These are phyloP conservation scores for Dissostichus mawsoni DNA, from an alignment of 2,113 vertebrate genomes.

Conservation along the genomic window DNA sequence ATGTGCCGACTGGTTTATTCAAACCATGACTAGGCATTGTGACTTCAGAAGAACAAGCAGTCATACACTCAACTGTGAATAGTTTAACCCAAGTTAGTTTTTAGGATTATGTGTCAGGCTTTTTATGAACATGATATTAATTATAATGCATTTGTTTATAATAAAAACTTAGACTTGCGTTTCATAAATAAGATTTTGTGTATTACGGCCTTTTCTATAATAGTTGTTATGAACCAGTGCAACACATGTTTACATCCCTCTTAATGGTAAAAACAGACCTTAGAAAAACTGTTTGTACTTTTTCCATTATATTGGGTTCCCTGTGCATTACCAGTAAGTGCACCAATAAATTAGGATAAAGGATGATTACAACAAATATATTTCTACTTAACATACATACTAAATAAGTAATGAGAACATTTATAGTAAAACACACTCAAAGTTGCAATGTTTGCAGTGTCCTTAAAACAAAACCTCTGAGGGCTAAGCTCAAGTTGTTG, in stretches of 20 bases:
- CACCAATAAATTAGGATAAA: slow-evolving; percentile 13
- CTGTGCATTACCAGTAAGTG: background rate
- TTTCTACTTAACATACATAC: background rate
- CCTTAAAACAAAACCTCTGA: background rate
- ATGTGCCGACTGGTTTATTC: background rate
- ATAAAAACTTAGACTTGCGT: background rate
- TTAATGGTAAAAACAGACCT: slow-evolving; percentile 24
- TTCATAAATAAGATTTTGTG: background rate
- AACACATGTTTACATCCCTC: background rate
- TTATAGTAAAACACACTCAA: background rate
- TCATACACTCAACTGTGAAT: background rate
- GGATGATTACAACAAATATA: background rate
- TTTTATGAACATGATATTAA: background rate
- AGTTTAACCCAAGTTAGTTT: background rate
- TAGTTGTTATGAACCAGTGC: background rate
- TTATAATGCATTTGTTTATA: slow-evolving; percentile 2
- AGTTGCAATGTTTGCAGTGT: background rate
- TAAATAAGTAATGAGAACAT: background rate
- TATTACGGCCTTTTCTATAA: background rate
- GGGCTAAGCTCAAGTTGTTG: background rate
- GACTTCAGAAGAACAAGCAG: background rate
- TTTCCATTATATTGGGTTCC: background rate
- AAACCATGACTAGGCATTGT: background rate
- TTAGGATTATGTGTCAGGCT: background rate
- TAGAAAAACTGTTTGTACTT: background rate